Evolutionary conservation across 2,888 invertebrate genomes (phyloP).

Genomic region (Hypsopygia costalis): DNA sequence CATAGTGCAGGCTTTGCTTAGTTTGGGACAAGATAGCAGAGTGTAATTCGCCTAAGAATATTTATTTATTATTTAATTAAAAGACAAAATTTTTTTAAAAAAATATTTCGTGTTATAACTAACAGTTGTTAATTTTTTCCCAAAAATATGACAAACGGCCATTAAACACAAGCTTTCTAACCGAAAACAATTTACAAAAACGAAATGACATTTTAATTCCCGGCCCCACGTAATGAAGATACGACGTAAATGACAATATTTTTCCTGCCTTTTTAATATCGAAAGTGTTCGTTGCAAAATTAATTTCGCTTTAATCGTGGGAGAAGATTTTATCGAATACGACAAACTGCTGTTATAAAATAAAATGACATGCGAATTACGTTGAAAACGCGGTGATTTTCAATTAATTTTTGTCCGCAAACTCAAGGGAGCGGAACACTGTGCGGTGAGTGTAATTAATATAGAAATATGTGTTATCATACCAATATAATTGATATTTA

Average conservation of each 20-base stretch:
- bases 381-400: background rate
- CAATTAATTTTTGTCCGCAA: slow-evolving; percentile 9
- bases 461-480: too few relatives aligned
- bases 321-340: slow-evolving; percentile 7
- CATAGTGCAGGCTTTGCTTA: too few relatives aligned
- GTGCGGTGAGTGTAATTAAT: too few relatives aligned
- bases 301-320: slow-evolving; percentile 10
- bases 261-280: slow-evolving; percentile 1
- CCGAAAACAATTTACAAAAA: background rate
- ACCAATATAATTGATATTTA: too few relatives aligned
- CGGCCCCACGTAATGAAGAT: slow-evolving; percentile 19
- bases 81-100: too few relatives aligned
- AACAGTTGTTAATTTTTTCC: too few relatives aligned
- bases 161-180: too few relatives aligned
- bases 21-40: too few relatives aligned
- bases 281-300: slow-evolving; percentile 4
- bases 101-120: too few relatives aligned
- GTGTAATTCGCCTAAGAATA: too few relatives aligned
- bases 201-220: background rate
- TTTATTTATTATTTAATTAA: too few relatives aligned
- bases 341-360: background rate
- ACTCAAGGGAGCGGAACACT: background rate
- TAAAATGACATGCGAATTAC: background rate
- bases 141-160: too few relatives aligned
- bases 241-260: slow-evolving; percentile 9